Percentiles rank a stretch among this genome's conserved stretches.
phyloP scores from a whole-genome alignment of 2,113 vertebrate genomes.

The Trematocara stigmaticum region DNA sequence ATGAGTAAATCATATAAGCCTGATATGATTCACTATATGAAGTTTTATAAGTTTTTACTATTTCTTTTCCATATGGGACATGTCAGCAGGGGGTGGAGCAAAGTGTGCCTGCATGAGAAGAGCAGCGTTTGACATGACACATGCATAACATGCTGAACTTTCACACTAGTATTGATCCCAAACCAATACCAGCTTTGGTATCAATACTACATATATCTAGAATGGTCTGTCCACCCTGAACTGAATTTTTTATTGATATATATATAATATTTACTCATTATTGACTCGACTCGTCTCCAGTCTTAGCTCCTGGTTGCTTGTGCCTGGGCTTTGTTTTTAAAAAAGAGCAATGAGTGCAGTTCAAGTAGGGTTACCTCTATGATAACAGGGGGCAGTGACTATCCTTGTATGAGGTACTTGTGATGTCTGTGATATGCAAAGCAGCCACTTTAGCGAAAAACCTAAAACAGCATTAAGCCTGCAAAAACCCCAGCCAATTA shows the following conservation, averaged over 20 bases:
- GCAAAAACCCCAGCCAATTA: slow-evolving; percentile 17
- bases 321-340: not conserved
- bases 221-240: not conserved
- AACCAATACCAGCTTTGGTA: not conserved
- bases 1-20: not conserved
- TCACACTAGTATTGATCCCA: not conserved
- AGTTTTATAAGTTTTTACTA: not conserved
- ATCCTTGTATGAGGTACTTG: not conserved
- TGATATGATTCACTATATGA: not conserved
- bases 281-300: not conserved
- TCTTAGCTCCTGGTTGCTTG: not conserved
- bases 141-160: not conserved
- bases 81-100: not conserved
- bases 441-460: not conserved
- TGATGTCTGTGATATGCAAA: not conserved
- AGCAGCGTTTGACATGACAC: not conserved
- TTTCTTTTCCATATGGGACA: accelerated
- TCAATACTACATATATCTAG: accelerated
- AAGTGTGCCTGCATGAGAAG: not conserved
- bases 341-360: not conserved
- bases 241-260: not conserved
- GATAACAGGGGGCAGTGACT: not conserved
- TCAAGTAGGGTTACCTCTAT: not conserved
- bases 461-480: not conserved
- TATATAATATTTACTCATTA: not conserved